A percentile compares a stretch with the other conserved stretches of the same genome.
Evolutionary conservation across 2,113 vertebrate species (phyloP).

Genomic region (Zosterops lateralis): DNA sequence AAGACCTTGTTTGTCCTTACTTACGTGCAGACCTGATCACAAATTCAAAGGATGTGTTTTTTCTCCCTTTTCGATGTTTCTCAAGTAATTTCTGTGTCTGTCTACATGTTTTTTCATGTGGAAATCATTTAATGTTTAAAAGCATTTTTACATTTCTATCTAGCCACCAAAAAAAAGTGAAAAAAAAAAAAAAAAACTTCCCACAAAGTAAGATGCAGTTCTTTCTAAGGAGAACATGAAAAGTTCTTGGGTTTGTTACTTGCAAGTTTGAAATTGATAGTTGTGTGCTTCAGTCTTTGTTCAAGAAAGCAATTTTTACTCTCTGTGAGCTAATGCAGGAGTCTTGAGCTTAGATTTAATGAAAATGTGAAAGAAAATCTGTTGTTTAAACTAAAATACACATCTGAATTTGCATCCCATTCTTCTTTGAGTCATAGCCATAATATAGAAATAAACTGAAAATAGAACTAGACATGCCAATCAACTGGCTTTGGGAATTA

Average conservation of each 20-base stretch:
- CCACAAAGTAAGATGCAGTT: not conserved
- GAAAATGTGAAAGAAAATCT: not conserved
- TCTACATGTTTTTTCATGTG: not conserved
- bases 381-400: not conserved
- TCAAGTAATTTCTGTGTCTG: not conserved
- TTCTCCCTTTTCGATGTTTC: not conserved
- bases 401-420: not conserved
- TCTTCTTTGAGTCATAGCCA: not conserved
- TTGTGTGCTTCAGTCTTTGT: not conserved
- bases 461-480: not conserved
- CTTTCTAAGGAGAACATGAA: not conserved
- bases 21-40: not conserved
- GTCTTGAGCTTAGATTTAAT: not conserved
- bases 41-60: not conserved
- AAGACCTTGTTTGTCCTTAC: not conserved
- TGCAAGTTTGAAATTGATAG: not conserved
- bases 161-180: not conserved
- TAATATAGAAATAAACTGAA: constrained; percentile 4
- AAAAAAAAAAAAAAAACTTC: not conserved
- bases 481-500: not conserved
- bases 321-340: not conserved
- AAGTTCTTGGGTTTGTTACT: not conserved
- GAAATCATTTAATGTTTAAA: not conserved
- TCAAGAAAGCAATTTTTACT: not conserved
- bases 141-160: not conserved